A percentile compares a stretch with the other conserved stretches of the same genome.
phyloP scores from a whole-genome alignment of 2,797 vertebrate species.

The Delichon dasypus region DNA sequence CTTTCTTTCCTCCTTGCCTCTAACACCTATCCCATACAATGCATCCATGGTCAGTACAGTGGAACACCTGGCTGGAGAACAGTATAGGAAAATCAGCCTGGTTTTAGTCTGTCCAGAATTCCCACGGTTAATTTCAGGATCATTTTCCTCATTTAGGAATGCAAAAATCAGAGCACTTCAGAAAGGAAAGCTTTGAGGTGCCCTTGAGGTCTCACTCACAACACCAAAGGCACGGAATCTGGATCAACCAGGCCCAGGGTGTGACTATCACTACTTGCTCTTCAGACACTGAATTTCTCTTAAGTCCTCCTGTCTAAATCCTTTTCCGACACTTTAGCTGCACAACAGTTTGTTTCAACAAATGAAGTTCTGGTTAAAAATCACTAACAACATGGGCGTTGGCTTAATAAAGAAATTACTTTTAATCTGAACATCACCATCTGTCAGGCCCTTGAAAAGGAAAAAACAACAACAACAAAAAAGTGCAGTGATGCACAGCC shows the following conservation, averaged over 20 bases:
- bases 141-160: not conserved
- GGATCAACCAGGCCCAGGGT: not conserved
- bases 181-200: not conserved
- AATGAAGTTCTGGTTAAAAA: conserved; percentile 14
- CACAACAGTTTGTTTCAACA: not conserved
- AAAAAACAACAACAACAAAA: not conserved
- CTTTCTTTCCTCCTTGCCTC: not conserved
- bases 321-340: not conserved
- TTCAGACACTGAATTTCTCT: not conserved
- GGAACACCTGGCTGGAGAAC: not conserved
- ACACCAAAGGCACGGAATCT: not conserved
- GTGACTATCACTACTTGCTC: not conserved
- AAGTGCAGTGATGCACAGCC: conserved; percentile 12
- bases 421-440: conserved; percentile 61
- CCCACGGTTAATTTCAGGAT: not conserved
- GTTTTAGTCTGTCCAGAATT: not conserved
- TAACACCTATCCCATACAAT: fast-evolving
- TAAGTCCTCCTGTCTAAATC: not conserved
- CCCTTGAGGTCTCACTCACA: not conserved
- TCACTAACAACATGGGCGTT: conserved; percentile 31
- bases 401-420: conserved; percentile 58
- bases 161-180: not conserved
- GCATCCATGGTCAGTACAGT: too few species aligned
- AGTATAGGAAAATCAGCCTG: not conserved
- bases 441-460: conserved; percentile 28